Evolutionary conservation across 2,888 invertebrate genomes (phyloP).

Genomic region (Pachliopta kotzebuea): DNA sequence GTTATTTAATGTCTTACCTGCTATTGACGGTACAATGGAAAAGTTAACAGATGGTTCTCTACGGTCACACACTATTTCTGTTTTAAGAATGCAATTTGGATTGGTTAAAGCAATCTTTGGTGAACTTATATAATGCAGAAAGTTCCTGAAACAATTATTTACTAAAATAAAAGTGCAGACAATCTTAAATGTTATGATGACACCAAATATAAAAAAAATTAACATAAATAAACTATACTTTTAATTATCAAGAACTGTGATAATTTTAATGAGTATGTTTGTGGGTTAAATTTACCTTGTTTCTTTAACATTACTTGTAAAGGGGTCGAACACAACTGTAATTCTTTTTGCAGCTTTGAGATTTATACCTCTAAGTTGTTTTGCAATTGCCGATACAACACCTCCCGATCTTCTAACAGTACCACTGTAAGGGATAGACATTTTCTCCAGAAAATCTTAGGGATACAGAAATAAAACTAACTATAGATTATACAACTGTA

Average conservation of each 20-base stretch:
- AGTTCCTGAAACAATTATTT: constrained; percentile 26
- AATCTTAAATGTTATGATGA: neutral
- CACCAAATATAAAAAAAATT: neutral
- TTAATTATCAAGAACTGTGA: neutral
- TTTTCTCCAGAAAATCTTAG: constrained; percentile 36
- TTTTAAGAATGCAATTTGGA: constrained; percentile 86
- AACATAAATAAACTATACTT: neutral
- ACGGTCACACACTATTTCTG: constrained; percentile 88
- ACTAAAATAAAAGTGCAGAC: neutral
- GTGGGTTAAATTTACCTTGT: constrained; percentile 68
- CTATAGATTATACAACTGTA: constrained; percentile 5
- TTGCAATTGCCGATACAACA: constrained; percentile 85
- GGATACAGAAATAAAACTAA: constrained; percentile 33
- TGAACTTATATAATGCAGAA: constrained; percentile 83
- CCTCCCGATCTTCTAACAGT: constrained; percentile 84
- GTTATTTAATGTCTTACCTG: constrained; percentile 60
- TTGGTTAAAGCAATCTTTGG: constrained; percentile 86
- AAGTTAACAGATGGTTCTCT: constrained; percentile 86
- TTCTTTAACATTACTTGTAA: constrained; percentile 84
- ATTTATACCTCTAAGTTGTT: constrained; percentile 86
- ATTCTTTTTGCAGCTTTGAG: constrained; percentile 90
- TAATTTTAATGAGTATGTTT: neutral
- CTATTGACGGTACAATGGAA: constrained; percentile 71
- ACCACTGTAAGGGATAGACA: constrained; percentile 89
- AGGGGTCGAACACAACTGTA: constrained; percentile 91